Evolutionary conservation across 2,797 vertebrate genomes (phyloP), one percentile per base, ranked within the genome.

Genomic region (Labroides dimidiatus): DNA sequence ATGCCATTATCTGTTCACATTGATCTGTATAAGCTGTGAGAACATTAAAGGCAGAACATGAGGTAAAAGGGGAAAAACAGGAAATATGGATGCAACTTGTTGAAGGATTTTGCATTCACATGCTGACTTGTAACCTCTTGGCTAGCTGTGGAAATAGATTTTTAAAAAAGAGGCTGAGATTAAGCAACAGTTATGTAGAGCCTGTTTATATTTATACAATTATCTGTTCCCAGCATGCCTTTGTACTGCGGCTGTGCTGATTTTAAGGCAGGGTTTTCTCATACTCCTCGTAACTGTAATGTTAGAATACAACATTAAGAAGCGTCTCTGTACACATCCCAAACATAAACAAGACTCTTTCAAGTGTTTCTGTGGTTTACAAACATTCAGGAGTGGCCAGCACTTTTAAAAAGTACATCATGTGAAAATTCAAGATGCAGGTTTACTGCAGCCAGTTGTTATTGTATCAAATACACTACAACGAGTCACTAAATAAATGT

Each of bases 141-240:
- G 48, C 61, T 16, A 13, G 15, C 21, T 54, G 60, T 21, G 49
- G 27, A 72, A 59, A 37, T 15, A 48, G 24, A 62, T 13, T 10
- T 21, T 72, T 60, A 33, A 64, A 60, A 56, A 51, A 42, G 43
- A 72, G 50, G 23, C 54, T 45, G 49, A 7, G 44, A 37, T 75
- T 85, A 72, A 70, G 81, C 81, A 85, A 81, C 61, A 54, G 66
- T 27, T 62, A 53, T 45, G 37, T 10, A 23, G 2, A 42, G 37
- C 33, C 66, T 77, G 78, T 86, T 87, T 84, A 67, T 80, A 72
- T 83, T 82, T 51, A 73, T 45, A 75, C 80, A 45, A 60, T 20
- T 82, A 58, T 85, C 41, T 84, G 56, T 78, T 69, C 43, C 64
- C 62, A 43, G 39, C 57, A 72, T 53, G 48, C 62, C 45, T 4